phyloP scores from a whole-genome alignment of 2,888 invertebrate species.

The Ochropleura plecta region DNA sequence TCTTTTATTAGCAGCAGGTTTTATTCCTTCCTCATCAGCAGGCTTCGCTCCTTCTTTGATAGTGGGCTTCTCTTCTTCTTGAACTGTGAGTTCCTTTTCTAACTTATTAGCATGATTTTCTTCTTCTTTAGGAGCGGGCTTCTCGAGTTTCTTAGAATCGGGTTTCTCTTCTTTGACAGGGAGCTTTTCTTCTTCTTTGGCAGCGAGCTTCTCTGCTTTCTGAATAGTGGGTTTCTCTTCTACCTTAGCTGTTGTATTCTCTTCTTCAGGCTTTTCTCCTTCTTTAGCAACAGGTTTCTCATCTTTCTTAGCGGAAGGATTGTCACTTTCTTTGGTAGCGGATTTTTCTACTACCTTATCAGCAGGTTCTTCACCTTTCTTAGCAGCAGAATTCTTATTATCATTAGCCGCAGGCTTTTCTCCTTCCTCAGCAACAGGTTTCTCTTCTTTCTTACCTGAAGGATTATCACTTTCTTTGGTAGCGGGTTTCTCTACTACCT shows the following conservation, averaged over 20 bases:
- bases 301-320: background rate
- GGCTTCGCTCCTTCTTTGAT: no score
- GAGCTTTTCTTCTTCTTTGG: conserved; percentile 21
- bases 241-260: conserved; percentile 28
- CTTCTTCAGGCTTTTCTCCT: conserved; percentile 3
- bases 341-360: background rate
- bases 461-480: background rate
- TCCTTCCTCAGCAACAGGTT: background rate
- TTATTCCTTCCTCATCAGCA: background rate
- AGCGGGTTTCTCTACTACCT: conserved; percentile 5
- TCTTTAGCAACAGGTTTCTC: background rate
- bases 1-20: background rate
- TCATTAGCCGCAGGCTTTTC: background rate
- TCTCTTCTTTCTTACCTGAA: background rate
- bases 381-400: no score
- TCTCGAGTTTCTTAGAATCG: conserved; percentile 19
- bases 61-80: background rate
- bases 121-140: background rate
- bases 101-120: background rate
- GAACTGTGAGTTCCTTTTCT: background rate
- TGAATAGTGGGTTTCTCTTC: conserved; percentile 20
- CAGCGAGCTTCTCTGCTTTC: background rate
- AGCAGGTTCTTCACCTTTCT: background rate
- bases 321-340: no score
- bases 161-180: background rate